Conservation (phyloP, 2,113 vertebrate genomes). For the Terrapene triunguis region DNA sequence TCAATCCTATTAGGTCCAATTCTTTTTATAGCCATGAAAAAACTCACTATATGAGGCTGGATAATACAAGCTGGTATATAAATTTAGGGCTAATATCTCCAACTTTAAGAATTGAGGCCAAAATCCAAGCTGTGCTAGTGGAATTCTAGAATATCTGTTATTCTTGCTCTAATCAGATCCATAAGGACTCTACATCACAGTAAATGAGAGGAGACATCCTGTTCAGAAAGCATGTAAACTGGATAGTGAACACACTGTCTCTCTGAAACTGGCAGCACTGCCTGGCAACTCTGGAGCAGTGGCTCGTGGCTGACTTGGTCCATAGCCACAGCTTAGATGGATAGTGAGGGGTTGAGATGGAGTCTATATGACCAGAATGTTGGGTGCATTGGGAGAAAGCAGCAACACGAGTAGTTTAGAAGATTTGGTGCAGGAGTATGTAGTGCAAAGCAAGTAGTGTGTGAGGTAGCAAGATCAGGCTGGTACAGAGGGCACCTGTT, state of each 20-base stretch:
- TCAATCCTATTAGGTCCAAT: not conserved
- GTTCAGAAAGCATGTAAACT: conserved; percentile 14
- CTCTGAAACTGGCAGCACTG: too few species aligned
- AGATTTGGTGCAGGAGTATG: too few species aligned
- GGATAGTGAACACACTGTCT: not conserved
- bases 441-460: too few species aligned
- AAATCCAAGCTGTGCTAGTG: not conserved
- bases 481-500: too few species aligned
- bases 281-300: too few species aligned
- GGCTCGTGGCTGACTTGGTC: too few species aligned
- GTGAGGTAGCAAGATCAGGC: too few species aligned
- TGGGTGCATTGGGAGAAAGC: too few species aligned
- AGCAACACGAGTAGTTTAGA: too few species aligned
- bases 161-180: not conserved
- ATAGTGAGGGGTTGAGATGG: too few species aligned
- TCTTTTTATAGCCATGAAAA: not conserved
- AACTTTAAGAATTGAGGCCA: conserved; percentile 9
- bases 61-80: not conserved
- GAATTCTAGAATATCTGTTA: conserved; percentile 18
- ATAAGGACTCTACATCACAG: not conserved
- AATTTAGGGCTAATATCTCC: not conserved
- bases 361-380: too few species aligned
- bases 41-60: not conserved
- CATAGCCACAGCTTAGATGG: too few species aligned
- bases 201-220: conserved; percentile 11